Evolutionary conservation across 2,113 vertebrate genomes (phyloP), one percentile per base, ranked within the genome.

Genomic region (Gymnocephalus cernua): DNA sequence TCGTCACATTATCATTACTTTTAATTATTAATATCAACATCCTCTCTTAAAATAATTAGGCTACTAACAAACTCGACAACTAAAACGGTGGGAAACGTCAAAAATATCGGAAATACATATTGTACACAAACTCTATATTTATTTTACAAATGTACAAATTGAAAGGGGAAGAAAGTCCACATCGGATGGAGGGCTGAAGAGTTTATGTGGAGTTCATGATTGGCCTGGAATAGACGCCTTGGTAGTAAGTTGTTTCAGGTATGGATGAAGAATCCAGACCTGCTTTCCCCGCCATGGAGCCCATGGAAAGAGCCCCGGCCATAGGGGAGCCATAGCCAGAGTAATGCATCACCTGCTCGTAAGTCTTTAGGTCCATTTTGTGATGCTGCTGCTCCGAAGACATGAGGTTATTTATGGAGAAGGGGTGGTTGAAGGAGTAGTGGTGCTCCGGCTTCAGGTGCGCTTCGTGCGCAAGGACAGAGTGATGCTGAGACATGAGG

Each of bases 311-410:
- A 76, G 97, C 96, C 56, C 97, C 96, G 0, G 98, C 89, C 97
- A 99, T 97, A 18, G 98, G 97, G 6, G 98, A 99, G 21, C 96
- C 96, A 0, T 99, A 99, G 67, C 97, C 97, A 0, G 97, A 96
- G 88, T 99, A 99, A 88, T 99, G 98, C 98, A 99, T 99, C 94
- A 98, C 98, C 95, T 99, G 98, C 94, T 99, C 98, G 9, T 99
- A 99, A 82, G 98, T 96, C 93, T 99, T 99, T 91, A 99, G 95
- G 97, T 99, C 98, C 97, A 99, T 99, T 98, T 99, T 99, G 88
- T 97, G 97, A 84, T 98, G 98, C 90, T 99, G 98, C 91, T 99
- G 98, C 94, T 99, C 97, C 0, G 97, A 96, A 13, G 98, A 99
- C 98, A 99, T 99, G 89, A 99, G 96, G 93, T 99, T 99, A 78